phyloP scores from a whole-genome alignment of 2,888 invertebrate genomes.

The Coelinius sp. region DNA sequence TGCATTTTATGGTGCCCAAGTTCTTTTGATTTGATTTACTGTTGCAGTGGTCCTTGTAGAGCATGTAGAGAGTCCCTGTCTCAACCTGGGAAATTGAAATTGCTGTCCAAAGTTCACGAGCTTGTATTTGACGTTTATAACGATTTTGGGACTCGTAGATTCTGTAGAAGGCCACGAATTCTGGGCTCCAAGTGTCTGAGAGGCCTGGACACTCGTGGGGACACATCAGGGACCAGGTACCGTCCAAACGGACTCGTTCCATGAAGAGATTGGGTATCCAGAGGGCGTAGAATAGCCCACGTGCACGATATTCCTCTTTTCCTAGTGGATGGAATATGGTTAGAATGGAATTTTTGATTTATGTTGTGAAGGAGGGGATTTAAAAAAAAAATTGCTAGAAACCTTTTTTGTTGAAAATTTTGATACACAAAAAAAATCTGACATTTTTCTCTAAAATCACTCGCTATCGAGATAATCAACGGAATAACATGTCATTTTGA shows the following conservation, averaged over 20 bases:
- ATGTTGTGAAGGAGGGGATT: too few species aligned
- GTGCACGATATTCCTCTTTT: slow-evolving; percentile 93
- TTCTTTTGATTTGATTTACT: slow-evolving; percentile 98
- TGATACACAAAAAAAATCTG: too few species aligned
- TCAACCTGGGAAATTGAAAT: slow-evolving; percentile 96
- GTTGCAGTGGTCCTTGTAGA: slow-evolving; percentile 97
- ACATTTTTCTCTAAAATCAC: too few species aligned
- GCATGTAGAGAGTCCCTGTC: slow-evolving; percentile 98
- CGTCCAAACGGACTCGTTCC: slow-evolving; percentile 90
- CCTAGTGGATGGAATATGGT: slow-evolving; percentile 72
- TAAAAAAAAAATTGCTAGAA: too few species aligned
- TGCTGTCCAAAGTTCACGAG: slow-evolving; percentile 93
- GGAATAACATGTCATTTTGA: too few species aligned
- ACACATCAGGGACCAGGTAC: slow-evolving; percentile 96
- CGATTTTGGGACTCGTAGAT: slow-evolving; percentile 88
- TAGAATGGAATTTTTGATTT: too few species aligned
- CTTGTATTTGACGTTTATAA: slow-evolving; percentile 80
- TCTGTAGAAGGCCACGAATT: slow-evolving; percentile 90
- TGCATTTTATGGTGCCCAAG: slow-evolving; percentile 97
- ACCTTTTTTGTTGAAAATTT: too few species aligned
- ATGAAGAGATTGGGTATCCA: slow-evolving; percentile 99
- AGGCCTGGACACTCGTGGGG: slow-evolving; percentile 94
- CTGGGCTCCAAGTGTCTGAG: slow-evolving; percentile 93
- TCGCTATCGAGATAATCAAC: too few species aligned
- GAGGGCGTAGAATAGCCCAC: slow-evolving; percentile 96